Conservation (phyloP, 1,140 invertebrate genomes). For the Harpegnathos saltator region DNA sequence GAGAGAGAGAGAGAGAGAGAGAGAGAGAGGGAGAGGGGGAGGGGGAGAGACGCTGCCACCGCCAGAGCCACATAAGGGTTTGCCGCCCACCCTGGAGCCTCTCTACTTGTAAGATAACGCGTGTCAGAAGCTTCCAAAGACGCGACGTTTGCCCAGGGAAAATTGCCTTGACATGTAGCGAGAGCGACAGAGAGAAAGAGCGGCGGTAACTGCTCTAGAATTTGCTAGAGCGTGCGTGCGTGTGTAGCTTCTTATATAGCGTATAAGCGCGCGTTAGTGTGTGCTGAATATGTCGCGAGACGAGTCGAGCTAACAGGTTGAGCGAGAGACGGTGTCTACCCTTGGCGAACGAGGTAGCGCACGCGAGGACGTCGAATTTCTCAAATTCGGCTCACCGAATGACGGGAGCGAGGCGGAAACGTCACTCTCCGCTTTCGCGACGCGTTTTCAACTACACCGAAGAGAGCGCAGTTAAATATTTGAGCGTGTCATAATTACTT, state of each 20-base stretch:
- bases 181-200: background rate
- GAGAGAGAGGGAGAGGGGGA: constrained; percentile 60
- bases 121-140: constrained; percentile 65
- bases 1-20: background rate
- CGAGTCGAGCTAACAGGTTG: too few species aligned
- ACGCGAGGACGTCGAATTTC: constrained; percentile 20
- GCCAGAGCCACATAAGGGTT: constrained; percentile 55
- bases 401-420: constrained; percentile 13
- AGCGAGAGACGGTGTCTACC: background rate
- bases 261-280: background rate
- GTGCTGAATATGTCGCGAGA: too few species aligned
- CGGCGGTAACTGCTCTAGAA: background rate
- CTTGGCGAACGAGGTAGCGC: constrained; percentile 13
- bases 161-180: constrained; percentile 65
- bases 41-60: constrained; percentile 67
- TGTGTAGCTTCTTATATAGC: background rate
- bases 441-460: constrained; percentile 45
- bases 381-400: constrained; percentile 32
- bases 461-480: constrained; percentile 59
- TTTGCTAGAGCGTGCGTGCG: background rate
- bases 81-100: constrained; percentile 32
- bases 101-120: constrained; percentile 68
- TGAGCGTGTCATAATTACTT: constrained; percentile 54
- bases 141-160: constrained; percentile 70
- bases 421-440: constrained; percentile 34